Base-by-base conservation (phyloP, 2,113 vertebrate species). In the Anhinga rufa region DNA sequence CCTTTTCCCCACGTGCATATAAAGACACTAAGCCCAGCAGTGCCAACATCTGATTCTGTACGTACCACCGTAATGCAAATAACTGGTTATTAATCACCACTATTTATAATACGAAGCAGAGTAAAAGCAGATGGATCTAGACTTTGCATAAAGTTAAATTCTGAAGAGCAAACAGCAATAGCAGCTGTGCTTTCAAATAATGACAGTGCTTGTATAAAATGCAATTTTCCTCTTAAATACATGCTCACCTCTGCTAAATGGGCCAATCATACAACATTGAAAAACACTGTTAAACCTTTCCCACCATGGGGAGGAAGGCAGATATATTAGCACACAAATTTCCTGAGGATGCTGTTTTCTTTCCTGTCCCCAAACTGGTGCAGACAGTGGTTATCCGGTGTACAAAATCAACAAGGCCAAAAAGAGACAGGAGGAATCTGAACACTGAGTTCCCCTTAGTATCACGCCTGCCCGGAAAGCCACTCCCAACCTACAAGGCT, bases 201-300 rank as follows among this genome's bases (percentile, higher is more conserved):
- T 66, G 66, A 88, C 49, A 81, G 57, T 32, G 62, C n/a, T 86
- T 93, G 49, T 69, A 29, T 28, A 34, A 75, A 92, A 93, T 48
- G 62, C 72, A 96, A 52, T 95, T 91, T 90, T 75, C 55, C 79
- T 95, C 62, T 70, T 83, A 82, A 94, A 88, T 74, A 91, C 18
- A 52, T 3, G 11, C 34, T 72, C 62, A 64, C 71, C 55, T 95
- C 49, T 57, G 15, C 64, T 88, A 66, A 95, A 70, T 65, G 58
- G 32, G 86, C 94, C 51, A 86, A 82, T 40, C 38, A 48, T 4
- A 31, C 12, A 32, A 44, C 42, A 68, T 34, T 87, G 38, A 93
- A 93, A 92, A 95, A 4, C 36, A 78, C 32, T 6, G 4, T 44
- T 88, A 74, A 79, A 66, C 32, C 38, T 93, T 74, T 88, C 42